Evolutionary conservation across 2,113 vertebrate genomes (phyloP), one percentile per base, ranked within the genome.

Genomic region (Albula goreensis): DNA sequence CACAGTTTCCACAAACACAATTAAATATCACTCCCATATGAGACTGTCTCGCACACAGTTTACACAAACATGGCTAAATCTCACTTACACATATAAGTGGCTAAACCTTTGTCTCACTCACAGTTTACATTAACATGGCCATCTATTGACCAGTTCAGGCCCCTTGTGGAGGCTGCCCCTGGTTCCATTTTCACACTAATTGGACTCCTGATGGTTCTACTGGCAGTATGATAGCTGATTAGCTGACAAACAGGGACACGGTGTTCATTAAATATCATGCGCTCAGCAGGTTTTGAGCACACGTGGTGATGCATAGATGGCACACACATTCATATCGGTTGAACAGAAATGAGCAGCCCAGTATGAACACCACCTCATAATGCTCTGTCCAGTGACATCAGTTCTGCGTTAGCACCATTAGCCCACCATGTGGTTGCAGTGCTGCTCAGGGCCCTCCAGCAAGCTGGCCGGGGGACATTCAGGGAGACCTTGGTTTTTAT

Each of bases 121-220:
- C 17, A 13, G 60, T 51, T 41, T 41, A 41, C 31, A 41, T 0
- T 1, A 41, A 41, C 31, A 41, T 1, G 31, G 31, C 31, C 31
- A 41, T 41, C 83, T 7, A 51, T 15, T 51, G 48, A 0, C 83
- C 22, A 19, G 17, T 5, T 25, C 48, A 11, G 1, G 49, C 83
- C 60, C 60, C 63, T 2, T 25, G 66, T 50, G 83, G 83, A 74
- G 22, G 5, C 50, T 3, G 63, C 49, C 83, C 41, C 63, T 19
- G 17, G 66, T 50, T 25, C 70, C n/a, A 52, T 84, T 77, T 84
- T 66, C 51, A 9, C 83, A 74, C 66, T 84, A 74, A 70, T 74
- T 84, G 83, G 63, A 6, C 66, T 84, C 49, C 63, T 13, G 63
- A 25, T 53, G 83, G 9, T 10, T 19, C 22, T 49, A 49, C 25